These are phyloP conservation scores for Pogonophryne albipinna DNA, from an alignment of 2,797 vertebrate genomes.

Conservation along the genomic window DNA sequence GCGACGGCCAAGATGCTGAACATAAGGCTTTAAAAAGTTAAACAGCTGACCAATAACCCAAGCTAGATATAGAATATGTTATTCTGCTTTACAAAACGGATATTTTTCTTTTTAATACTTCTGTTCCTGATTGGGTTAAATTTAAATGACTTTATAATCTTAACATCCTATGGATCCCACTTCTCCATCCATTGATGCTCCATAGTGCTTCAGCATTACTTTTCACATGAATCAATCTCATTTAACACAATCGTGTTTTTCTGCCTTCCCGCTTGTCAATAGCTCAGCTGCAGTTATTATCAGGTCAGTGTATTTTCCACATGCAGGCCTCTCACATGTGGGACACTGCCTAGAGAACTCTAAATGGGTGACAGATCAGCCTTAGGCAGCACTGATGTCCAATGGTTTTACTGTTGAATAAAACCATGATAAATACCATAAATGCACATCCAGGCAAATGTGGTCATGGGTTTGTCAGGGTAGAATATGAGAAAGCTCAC, in stretches of 20 bases:
- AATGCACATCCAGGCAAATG: not conserved
- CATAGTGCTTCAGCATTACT: constrained; percentile 25
- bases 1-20: too few relatives aligned
- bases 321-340: constrained; percentile 54
- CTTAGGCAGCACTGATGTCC: constrained; percentile 38
- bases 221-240: constrained; percentile 61
- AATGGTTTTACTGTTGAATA: constrained; percentile 20
- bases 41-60: too few relatives aligned
- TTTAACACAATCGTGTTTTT: constrained; percentile 29
- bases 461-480: not conserved
- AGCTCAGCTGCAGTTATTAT: constrained; percentile 48
- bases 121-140: not conserved
- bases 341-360: constrained; percentile 24
- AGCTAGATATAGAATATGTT: too few relatives aligned
- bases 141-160: not conserved
- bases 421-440: not conserved
- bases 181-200: constrained; percentile 20
- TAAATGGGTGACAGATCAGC: constrained; percentile 45
- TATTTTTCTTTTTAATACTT: too few relatives aligned
- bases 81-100: too few relatives aligned
- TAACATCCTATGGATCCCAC: constrained; percentile 17
- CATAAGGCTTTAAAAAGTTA: too few relatives aligned
- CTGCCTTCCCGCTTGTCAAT: constrained; percentile 71
- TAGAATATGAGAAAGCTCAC: not conserved
- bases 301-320: constrained; percentile 71